Conservation (phyloP, 2,797 vertebrate species). For the Gila robusta region DNA sequence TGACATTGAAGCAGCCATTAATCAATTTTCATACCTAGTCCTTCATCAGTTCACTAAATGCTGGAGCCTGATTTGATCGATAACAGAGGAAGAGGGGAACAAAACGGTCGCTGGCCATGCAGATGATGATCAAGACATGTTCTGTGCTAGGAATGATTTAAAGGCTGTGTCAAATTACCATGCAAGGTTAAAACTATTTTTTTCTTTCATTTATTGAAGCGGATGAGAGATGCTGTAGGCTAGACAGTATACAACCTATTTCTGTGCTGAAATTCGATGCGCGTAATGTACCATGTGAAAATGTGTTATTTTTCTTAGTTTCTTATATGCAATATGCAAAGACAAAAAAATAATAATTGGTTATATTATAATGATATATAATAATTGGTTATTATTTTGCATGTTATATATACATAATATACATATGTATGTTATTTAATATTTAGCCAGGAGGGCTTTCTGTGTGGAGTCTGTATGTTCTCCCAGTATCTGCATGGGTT, state of each 20-base stretch:
- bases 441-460: no score
- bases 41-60: constrained; percentile 65
- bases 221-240: constrained; percentile 58
- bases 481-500: background rate
- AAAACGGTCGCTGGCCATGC: constrained; percentile 54
- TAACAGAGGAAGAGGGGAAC: constrained; percentile 61
- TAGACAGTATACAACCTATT: constrained; percentile 64
- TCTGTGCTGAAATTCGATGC: constrained; percentile 57
- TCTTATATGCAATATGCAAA: background rate
- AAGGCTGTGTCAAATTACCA: constrained; percentile 77
- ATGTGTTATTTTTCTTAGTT: background rate
- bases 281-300: background rate
- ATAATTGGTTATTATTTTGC: background rate
- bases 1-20: constrained; percentile 46
- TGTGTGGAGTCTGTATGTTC: background rate
- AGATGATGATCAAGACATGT: constrained; percentile 71
- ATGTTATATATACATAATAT: background rate
- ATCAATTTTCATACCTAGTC: constrained; percentile 45
- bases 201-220: constrained; percentile 70
- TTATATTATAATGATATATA: background rate
- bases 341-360: background rate
- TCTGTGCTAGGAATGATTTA: constrained; percentile 75
- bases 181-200: constrained; percentile 80
- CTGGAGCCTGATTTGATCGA: constrained; percentile 53
- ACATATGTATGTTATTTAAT: background rate